Percentiles rank a stretch among this genome's conserved stretches.
Evolutionary conservation across 2,888 invertebrate genomes (phyloP).

Genomic region (Eupithecia abbreviata): DNA sequence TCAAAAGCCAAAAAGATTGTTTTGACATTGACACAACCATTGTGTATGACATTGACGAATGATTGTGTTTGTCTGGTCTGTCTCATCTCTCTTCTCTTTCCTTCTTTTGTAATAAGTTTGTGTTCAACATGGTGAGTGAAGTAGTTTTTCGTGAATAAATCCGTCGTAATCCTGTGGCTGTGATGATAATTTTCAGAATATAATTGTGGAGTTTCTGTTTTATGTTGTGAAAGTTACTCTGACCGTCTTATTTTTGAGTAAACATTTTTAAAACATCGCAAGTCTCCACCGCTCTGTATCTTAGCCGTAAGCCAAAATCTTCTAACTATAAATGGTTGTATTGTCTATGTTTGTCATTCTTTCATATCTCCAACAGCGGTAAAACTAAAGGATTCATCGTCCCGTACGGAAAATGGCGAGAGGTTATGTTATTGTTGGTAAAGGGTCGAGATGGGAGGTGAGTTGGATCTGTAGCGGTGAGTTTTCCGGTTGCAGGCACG

Average conservation of each 20-base stretch:
- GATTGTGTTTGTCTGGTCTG: no score
- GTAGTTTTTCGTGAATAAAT: slow-evolving; percentile 52
- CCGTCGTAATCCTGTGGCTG: slow-evolving; percentile 58
- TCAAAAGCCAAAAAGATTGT: no score
- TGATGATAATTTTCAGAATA: slow-evolving; percentile 25
- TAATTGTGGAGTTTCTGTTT: not conserved
- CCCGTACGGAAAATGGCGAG: not conserved
- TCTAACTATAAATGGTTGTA: not conserved
- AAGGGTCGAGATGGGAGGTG: not conserved
- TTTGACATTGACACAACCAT: no score
- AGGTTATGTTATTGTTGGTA: slow-evolving; percentile 24
- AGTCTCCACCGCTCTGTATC: not conserved
- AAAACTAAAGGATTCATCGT: not conserved
- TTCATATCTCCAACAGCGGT: not conserved
- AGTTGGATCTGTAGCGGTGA: slow-evolving; percentile 96
- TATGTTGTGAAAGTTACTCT: not conserved
- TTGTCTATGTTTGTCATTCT: not conserved
- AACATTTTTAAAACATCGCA: not conserved
- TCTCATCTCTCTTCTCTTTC: slow-evolving; percentile 37
- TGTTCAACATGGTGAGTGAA: slow-evolving; percentile 78
- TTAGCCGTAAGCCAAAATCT: not conserved
- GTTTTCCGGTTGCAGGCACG: slow-evolving; percentile 88
- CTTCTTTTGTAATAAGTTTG: slow-evolving; percentile 67
- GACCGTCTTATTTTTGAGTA: not conserved
- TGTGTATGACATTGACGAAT: slow-evolving; percentile 43